Base-by-base conservation (phyloP, 2,888 invertebrate species). In the Melanostoma mellinum region DNA sequence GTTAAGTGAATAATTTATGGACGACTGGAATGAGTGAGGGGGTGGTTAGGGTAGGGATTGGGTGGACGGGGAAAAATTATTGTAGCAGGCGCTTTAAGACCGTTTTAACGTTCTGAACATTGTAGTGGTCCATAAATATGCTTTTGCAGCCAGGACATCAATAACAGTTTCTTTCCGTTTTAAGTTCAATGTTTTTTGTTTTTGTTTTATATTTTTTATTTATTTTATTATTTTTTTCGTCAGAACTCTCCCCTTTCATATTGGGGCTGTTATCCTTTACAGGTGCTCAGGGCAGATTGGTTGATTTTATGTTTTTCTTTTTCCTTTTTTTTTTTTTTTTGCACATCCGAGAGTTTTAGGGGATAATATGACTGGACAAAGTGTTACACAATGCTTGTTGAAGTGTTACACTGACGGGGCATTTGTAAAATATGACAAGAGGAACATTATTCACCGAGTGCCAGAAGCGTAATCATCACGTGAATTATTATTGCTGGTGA, bases 1-100 rank as follows among this genome's bases (percentile, higher is more conserved):
- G 68, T 77, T 73, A 82, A 82, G 76, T 82, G 77, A 77, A 82
- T 82, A 77, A 82, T 82, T 82, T 82, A 82, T 77, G 68, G 53
- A 67, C 40, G 20, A 20, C 20, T 20, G 73, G 73, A 50, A 52
- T 61, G 52, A 72, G 42, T 52, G 10, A 61, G 50, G 58, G 8
- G 67, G 6, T 35, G 32, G 58, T 48, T n/a, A 30, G 10, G 48
- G 35, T 35, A 4, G 44, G 58, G 52, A 20, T 42, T 72, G 3
- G 20, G n/a, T 30, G 6, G 9, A 8, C 10, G 48, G n/a, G 44
- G 9, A 6, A 36, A 58, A 56, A 42, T 52, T 38, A 58, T 68
- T 42, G 50, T 44, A 67, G 76, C 48, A 6, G 50, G 55, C 67
- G 67, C 72, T 77, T 77, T 72, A 77, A 68, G 72, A 68, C 67